Base-by-base conservation (phyloP, 2,797 vertebrate species). In the Sorex maritimensis region DNA sequence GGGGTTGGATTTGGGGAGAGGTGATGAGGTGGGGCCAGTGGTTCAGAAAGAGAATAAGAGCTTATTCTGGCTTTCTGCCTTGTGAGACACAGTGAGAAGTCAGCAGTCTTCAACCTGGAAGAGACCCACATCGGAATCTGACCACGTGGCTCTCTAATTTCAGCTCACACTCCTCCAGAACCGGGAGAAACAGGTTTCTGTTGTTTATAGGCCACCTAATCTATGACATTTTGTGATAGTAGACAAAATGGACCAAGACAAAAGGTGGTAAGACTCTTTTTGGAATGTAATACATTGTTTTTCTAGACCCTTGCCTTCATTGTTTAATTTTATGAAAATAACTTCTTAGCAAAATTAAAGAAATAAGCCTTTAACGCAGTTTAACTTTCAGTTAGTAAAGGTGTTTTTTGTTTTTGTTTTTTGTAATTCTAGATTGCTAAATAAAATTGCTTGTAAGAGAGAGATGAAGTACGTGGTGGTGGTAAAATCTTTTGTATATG, bases 251-350 rank as follows among this genome's bases (percentile, higher is more conserved):
- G 49, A 11, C 26, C 30, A 61, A 67, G 9, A 79, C 11, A 92
- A 80, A 65, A 78, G 71, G 23, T 28, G 10, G 34, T 65, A 46
- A 55, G 12, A 73, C 5, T 49, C 61, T 79, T 67, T 71, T 92
- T 58, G 77, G 1, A 81, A 7, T 61, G 92, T 6, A 81, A 58
- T 38, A 23, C 49, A 52, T 52, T 14, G 49, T 52, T 82, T 23
- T 77, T 90, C 87, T 44, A 78, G 38, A 13, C 15, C 17, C 75
- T 92, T 79, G 30, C 13, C 78, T 92, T 89, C 44, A 83, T 52
- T 68, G 7, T 91, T 91, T 65, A 65, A 38, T 65, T 93, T 87
- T 21, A 80, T 80, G 63, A 79, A 26, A 86, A 58, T 86, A 75
- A 83, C 55, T 88, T 94, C 24, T n/a, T 49, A n/a, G 49, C 23